Conservation (phyloP, 2,888 invertebrate genomes). For the Gortyna flavago region DNA sequence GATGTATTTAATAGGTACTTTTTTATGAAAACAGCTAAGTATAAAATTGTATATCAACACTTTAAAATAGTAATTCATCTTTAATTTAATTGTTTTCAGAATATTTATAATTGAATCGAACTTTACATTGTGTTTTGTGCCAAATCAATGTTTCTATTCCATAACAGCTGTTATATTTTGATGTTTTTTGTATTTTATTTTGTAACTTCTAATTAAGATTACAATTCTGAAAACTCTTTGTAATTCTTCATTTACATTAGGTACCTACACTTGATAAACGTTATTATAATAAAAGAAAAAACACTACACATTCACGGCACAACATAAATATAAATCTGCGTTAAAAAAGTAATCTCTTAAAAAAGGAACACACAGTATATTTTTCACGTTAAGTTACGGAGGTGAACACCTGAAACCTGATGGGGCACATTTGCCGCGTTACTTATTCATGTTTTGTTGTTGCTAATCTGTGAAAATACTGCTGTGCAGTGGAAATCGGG, state of each 20-base stretch:
- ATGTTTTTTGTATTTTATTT: too few relatives aligned
- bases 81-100: not conserved
- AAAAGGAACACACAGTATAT: slow-evolving; percentile 1
- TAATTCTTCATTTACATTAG: too few relatives aligned
- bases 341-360: slow-evolving; percentile 26
- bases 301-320: not conserved
- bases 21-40: too few relatives aligned
- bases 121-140: not conserved
- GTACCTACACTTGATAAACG: not conserved
- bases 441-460: slow-evolving; percentile 29
- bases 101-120: not conserved
- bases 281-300: not conserved
- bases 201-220: too few relatives aligned
- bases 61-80: too few relatives aligned
- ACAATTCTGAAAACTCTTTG: too few relatives aligned
- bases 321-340: slow-evolving; percentile 14
- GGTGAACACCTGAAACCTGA: slow-evolving; percentile 23
- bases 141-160: not conserved
- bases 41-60: too few relatives aligned
- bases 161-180: too few relatives aligned
- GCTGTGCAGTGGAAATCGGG: not conserved
- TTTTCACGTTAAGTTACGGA: slow-evolving; percentile 28
- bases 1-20: too few relatives aligned
- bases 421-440: slow-evolving; percentile 3
- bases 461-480: slow-evolving; percentile 16